Base-by-base conservation (phyloP, 2,888 invertebrate species). In the Venusia cambrica region DNA sequence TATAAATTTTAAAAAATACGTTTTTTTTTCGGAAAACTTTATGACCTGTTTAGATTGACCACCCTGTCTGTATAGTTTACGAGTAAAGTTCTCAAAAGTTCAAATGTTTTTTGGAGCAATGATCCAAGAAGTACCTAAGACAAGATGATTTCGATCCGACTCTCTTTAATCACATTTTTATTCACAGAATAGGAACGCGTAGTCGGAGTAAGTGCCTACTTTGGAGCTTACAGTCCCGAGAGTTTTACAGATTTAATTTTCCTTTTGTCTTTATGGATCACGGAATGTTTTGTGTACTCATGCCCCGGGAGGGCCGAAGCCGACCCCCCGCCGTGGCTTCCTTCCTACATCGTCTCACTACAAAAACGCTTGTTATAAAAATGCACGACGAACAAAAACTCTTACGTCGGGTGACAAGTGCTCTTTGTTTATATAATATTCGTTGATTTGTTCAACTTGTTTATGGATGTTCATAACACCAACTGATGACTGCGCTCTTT, bases 211-310 rank as follows among this genome's bases (percentile, higher is more conserved):
- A 50, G 39, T 38, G n/a, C 32, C 29, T 27, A 33, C 37, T 31
- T 19, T 25, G 36, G 46, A 45, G 51, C 49, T 49, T 56, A 50
- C 56, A 61, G 62, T 69, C 68, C 67, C 69, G 62, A 63, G 74
- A 77, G 73, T 65, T 73, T 71, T 68, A 78, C 73, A 74, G 72
- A 78, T 77, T 80, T 75, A 79, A 83, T 78, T 79, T 78, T 84
- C 70, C 81, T 85, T 87, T 85, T 87, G 84, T 85, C 81, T 85
- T 81, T 83, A 72, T 75, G 80, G 79, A 83, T 84, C 85, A 85
- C 85, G 85, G 79, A 81, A 84, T 81, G 83, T 85, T 84, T 83
- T 84, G 84, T 84, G 73, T 79, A 73, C 73, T 60, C 62, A 59
- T 66, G 59, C 80, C 81, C 77, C 81, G 67, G 81, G 84, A 73